Evolutionary conservation across 2,888 invertebrate genomes (phyloP), one percentile per base, ranked within the genome.

Genomic region (Melanostoma scalare): DNA sequence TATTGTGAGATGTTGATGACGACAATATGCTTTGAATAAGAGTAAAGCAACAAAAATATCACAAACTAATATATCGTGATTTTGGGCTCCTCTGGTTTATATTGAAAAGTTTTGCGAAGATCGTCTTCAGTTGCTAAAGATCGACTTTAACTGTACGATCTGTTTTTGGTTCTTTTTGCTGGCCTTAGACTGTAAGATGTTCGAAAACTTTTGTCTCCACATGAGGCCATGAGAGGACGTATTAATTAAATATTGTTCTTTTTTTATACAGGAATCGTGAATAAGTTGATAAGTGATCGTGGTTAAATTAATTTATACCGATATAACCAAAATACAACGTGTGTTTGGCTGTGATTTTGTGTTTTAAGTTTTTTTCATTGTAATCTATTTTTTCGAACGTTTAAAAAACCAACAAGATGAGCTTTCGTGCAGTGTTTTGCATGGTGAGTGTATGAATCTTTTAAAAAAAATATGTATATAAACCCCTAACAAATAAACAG

Each of bases 121-220:
- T 90, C 91, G 88, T 90, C 91, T 91, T 90, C 91, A 91, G 90
- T 91, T 91, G 90, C 89, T 90, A 88, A 89, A 90, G 90, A 90
- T 90, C 90, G 90, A 89, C 90, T 90, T 89, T 86, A 88, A 90
- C 90, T 89, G 89, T 90, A 91, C 90, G 90, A 89, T 90, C 90
- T 69, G 72, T 82, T 73, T 82, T 77, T 77, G 79, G 82, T 80
- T 79, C 65, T 53, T 65, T 73, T 69, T 56, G 73, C 63, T 82
- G 65, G 56, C 77, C 77, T 82, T 65, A 77, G 69, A 77, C 82
- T 74, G 82, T 82, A 82, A 82, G 82, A 68, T 55, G 55, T 63
- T 65, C 44, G 48, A 52, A 67, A 55, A 53, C 9, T 46, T 65
- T 46, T 10, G 30, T 55, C 73, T 40, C 56, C 52, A 44, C 46